A percentile compares a stretch with the other conserved stretches of the same genome.
Evolutionary conservation across 2,888 invertebrate species (phyloP).

Genomic region (Latrodectus elegans): DNA sequence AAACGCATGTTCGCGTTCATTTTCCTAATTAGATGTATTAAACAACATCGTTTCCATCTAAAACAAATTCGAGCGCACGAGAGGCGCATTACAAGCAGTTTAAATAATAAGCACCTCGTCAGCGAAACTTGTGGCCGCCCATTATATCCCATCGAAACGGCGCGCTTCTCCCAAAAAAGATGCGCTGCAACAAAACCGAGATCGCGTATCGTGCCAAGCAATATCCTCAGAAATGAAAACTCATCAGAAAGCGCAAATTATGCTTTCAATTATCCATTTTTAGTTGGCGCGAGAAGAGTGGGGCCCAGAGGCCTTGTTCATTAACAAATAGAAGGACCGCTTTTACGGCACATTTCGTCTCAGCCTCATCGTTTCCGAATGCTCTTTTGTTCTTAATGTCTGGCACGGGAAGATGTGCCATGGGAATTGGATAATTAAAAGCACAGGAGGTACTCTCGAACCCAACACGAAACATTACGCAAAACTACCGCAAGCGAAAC

Average conservation of each 20-base stretch:
- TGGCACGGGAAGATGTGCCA: conserved; percentile 60
- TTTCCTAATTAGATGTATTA: conserved; percentile 58
- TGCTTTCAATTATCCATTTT: conserved; percentile 69
- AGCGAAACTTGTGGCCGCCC: conserved; percentile 54
- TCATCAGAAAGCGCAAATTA: conserved; percentile 69
- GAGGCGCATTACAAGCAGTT: conserved; percentile 62
- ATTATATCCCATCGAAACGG: conserved; percentile 42
- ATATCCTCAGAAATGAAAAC: conserved; percentile 66
- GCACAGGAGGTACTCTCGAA: conserved; percentile 42
- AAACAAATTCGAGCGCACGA: conserved; percentile 59
- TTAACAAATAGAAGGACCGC: conserved; percentile 64
- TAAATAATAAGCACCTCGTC: conserved; percentile 68
- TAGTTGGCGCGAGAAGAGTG: conserved; percentile 45
- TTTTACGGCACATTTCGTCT: conserved; percentile 61
- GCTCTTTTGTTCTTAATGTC: conserved; percentile 66
- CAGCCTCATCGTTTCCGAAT: conserved; percentile 51
- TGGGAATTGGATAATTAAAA: conserved; percentile 68
- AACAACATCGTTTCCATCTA: conserved; percentile 27
- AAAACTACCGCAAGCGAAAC: conserved; percentile 60
- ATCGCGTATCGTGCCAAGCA: conserved; percentile 48
- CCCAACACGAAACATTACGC: conserved; percentile 66
- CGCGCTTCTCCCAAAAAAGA: conserved; percentile 53
- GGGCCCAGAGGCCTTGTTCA: conserved; percentile 58
- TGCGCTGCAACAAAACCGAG: conserved; percentile 28
- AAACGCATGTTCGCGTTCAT: conserved; percentile 33